phyloP scores from a whole-genome alignment of 2,888 invertebrate genomes.

The Leptarthrus brevirostris region DNA sequence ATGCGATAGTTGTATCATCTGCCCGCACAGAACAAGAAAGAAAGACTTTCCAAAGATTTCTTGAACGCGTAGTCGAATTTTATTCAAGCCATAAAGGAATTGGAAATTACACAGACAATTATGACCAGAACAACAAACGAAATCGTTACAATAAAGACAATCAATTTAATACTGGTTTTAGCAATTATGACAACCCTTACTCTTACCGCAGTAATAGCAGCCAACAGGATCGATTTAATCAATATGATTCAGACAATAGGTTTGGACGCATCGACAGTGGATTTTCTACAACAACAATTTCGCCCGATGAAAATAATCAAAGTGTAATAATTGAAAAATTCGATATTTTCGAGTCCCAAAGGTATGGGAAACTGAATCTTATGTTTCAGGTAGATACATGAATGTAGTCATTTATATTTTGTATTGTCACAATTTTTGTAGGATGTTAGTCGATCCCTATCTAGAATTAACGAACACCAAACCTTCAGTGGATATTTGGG shows the following conservation, averaged over 20 bases:
- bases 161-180: slow-evolving; percentile 64
- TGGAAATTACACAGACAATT: not conserved
- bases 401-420: no score
- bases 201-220: slow-evolving; percentile 44
- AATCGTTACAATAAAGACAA: slow-evolving; percentile 53
- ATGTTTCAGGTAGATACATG: slow-evolving; percentile 80
- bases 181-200: slow-evolving; percentile 57
- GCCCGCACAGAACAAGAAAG: slow-evolving; percentile 70
- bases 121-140: slow-evolving; percentile 46
- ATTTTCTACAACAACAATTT: slow-evolving; percentile 57
- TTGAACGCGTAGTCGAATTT: slow-evolving; percentile 72
- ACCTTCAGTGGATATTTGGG: slow-evolving; percentile 80
- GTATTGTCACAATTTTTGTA: slow-evolving; percentile 61
- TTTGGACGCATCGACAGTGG: slow-evolving; percentile 61
- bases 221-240: slow-evolving; percentile 48
- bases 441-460: slow-evolving; percentile 79
- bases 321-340: slow-evolving; percentile 71
- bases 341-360: slow-evolving; percentile 78
- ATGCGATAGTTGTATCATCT: slow-evolving; percentile 88
- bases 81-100: slow-evolving; percentile 66
- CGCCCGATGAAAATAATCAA: slow-evolving; percentile 55
- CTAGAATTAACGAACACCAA: slow-evolving; percentile 78
- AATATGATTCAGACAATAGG: slow-evolving; percentile 55
- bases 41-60: slow-evolving; percentile 73
- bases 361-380: slow-evolving; percentile 78